Conservation (phyloP, 1,140 invertebrate species). For the Hyposmocoma kahamanoa region DNA sequence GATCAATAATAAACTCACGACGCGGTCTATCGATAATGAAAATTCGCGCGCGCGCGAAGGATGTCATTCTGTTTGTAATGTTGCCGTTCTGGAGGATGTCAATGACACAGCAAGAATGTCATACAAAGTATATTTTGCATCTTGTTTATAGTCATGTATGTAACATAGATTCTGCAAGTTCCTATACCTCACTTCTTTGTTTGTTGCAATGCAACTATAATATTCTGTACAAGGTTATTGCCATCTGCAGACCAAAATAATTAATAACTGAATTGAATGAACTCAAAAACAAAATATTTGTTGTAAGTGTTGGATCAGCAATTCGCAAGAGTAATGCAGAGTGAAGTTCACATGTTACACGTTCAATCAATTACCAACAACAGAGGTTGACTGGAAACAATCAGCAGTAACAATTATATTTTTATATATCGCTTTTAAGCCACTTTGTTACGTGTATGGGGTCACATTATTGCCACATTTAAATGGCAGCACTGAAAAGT, state of each 20-base stretch:
- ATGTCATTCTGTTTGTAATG: constrained; percentile 13
- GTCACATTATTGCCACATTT: background rate
- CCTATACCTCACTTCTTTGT: no score
- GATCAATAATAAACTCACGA: constrained; percentile 56
- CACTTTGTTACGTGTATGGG: background rate
- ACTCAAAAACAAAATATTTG: no score
- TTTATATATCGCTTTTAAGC: no score
- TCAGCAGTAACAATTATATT: background rate
- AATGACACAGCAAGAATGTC: constrained; percentile 17
- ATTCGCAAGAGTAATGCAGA: no score
- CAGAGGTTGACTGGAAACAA: background rate
- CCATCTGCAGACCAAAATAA: no score
- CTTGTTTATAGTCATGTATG: background rate
- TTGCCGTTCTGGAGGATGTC: constrained; percentile 11
- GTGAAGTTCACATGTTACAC: no score
- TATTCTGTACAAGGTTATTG: no score
- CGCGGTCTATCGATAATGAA: constrained; percentile 44
- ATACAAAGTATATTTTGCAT: constrained; percentile 3
- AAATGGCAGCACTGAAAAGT: constrained; percentile 48
- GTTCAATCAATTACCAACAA: no score
- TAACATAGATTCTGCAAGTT: no score
- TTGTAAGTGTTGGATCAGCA: no score
- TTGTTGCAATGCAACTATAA: no score
- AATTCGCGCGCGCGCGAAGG: constrained; percentile 61
- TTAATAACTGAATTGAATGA: no score